Evolutionary conservation across 2,888 invertebrate genomes (phyloP).

Genomic region (Caenorhabditis sp.): DNA sequence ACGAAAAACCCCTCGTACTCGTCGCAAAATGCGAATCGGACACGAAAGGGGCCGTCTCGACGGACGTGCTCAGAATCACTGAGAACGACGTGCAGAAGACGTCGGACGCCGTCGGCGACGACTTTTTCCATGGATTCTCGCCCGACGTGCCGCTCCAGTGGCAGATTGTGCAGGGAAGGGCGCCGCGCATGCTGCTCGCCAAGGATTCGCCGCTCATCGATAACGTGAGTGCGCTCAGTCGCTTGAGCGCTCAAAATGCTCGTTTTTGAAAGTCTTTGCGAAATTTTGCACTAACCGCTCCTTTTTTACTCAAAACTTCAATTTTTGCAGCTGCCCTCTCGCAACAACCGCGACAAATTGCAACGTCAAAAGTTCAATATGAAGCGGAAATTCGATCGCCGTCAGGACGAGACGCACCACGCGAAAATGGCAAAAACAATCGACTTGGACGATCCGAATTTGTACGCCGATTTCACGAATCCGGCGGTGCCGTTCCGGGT

Average conservation of each 20-base stretch:
- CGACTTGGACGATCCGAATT: slow-evolving; percentile 44
- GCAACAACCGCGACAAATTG: slow-evolving; percentile 4
- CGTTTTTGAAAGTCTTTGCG: no score
- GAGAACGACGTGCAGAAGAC: background rate
- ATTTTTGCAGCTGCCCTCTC: slow-evolving; percentile 24
- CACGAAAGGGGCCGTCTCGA: slow-evolving; percentile 16
- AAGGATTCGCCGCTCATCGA: slow-evolving; percentile 20
- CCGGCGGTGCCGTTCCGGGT: background rate
- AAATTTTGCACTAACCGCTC: background rate
- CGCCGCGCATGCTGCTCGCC: slow-evolving; percentile 38
- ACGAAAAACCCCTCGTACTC: slow-evolving; percentile 9
- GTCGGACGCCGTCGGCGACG: background rate
- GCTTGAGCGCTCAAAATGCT: no score
- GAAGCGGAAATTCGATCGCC: slow-evolving; percentile 11
- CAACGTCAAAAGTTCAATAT: slow-evolving; percentile 6
- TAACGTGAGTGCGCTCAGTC: slow-evolving; percentile 7
- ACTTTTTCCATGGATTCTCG: slow-evolving; percentile 47
- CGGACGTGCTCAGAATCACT: slow-evolving; percentile 9
- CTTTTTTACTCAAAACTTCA: background rate
- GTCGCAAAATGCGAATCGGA: slow-evolving; percentile 10
- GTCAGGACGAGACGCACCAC: background rate
- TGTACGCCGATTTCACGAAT: slow-evolving; percentile 40
- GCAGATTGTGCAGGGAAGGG: slow-evolving; percentile 56
- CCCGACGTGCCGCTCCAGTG: slow-evolving; percentile 41
- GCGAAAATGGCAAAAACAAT: slow-evolving; percentile 1